A percentile compares a stretch with the other conserved stretches of the same genome.
phyloP scores from a whole-genome alignment of 1,140 invertebrate genomes.

The Himalopsyche phryganea region DNA sequence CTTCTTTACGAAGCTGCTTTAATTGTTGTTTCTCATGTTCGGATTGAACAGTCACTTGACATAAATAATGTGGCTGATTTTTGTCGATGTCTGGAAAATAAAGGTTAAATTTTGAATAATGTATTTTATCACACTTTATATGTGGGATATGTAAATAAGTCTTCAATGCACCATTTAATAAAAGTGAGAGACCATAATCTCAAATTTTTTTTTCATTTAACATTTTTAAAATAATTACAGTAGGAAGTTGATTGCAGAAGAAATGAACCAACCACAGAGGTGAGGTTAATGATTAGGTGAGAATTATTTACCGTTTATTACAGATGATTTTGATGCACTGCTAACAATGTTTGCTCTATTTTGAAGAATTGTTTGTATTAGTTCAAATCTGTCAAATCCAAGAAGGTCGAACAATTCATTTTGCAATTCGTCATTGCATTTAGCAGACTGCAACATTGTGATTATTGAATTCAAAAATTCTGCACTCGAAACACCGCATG shows the following conservation, averaged over 20 bases:
- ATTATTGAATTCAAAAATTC: slow-evolving; percentile 61
- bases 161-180: no score
- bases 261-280: no score
- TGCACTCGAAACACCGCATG: slow-evolving; percentile 50
- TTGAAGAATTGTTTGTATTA: slow-evolving; percentile 75
- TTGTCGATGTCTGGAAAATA: slow-evolving; percentile 8
- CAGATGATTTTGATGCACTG: slow-evolving; percentile 4
- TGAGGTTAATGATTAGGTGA: no score
- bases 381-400: slow-evolving; percentile 83
- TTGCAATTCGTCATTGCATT: slow-evolving; percentile 71
- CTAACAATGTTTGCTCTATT: slow-evolving; percentile 52
- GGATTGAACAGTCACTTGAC: slow-evolving; percentile 78
- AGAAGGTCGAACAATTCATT: slow-evolving; percentile 85
- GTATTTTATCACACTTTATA: no score
- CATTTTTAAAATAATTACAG: no score
- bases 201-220: no score
- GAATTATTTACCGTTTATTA: no score
- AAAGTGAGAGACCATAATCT: no score
- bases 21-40: slow-evolving; percentile 76
- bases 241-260: no score
- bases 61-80: slow-evolving; percentile 57
- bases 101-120: neutral
- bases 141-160: no score
- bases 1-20: slow-evolving; percentile 84
- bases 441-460: slow-evolving; percentile 59